phyloP scores from a whole-genome alignment of 1,140 invertebrate species.

The Diorhabda sublineata region DNA sequence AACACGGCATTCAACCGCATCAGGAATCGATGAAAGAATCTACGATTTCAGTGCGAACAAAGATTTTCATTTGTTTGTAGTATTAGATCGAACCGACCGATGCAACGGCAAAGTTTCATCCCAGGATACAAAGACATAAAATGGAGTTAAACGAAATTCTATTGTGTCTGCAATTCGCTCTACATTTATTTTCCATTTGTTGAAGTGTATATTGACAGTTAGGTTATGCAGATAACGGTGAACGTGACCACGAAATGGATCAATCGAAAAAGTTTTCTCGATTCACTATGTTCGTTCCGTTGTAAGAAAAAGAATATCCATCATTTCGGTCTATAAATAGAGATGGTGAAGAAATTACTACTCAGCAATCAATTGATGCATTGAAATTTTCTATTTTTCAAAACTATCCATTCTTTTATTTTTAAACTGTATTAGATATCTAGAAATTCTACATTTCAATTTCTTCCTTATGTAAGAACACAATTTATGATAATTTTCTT shows the following conservation, averaged over 20 bases:
- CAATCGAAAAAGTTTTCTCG: not conserved
- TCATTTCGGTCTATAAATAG: not conserved
- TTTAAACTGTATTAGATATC: no score
- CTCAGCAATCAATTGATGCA: no score
- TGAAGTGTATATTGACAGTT: not conserved
- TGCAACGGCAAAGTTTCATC: not conserved
- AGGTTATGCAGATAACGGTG: not conserved
- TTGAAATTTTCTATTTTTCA: no score
- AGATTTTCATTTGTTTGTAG: not conserved
- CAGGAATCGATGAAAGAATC: no score
- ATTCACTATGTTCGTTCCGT: not conserved
- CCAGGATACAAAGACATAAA: not conserved
- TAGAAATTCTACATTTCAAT: no score
- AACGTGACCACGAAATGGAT: not conserved
- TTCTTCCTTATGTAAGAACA: no score
- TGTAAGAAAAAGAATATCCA: not conserved
- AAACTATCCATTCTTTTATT: no score
- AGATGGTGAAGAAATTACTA: no score
- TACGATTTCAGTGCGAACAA: not conserved
- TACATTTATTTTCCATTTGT: constrained; percentile 3
- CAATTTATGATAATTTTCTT: no score
- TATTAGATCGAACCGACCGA: not conserved
- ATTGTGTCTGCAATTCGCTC: constrained; percentile 1
- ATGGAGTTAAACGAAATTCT: constrained; percentile 3
- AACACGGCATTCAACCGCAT: no score